These are phyloP conservation scores for Thaumatotibia leucotreta DNA, from an alignment of 1,140 invertebrate species.

Conservation along the genomic window DNA sequence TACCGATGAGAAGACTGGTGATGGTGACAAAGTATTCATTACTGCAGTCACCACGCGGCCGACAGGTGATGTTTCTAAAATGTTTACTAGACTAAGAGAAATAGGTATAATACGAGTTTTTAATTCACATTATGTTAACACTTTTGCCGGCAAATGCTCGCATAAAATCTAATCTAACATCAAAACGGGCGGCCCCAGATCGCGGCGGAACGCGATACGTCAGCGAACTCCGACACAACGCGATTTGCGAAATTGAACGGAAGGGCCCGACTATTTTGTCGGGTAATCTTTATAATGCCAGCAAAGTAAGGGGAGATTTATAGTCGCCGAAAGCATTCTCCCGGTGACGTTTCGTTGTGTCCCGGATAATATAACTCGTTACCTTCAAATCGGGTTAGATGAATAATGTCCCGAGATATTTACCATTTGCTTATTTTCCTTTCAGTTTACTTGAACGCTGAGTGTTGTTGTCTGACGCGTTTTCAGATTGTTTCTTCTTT, in stretches of 20 bases:
- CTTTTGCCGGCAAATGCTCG: too few species aligned
- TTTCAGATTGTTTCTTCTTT: too few species aligned
- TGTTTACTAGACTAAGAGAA: too few species aligned
- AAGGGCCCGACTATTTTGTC: conserved; percentile 20
- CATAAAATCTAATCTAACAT: conserved; percentile 5
- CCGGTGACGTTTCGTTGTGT: neutral
- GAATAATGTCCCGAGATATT: conserved; percentile 2
- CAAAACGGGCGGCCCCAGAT: neutral
- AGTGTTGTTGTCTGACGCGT: neutral
- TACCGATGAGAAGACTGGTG: too few species aligned
- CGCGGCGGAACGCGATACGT: conserved; percentile 5
- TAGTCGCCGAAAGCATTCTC: neutral
- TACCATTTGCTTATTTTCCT: neutral
- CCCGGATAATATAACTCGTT: neutral
- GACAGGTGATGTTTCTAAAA: too few species aligned
- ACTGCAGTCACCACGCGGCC: too few species aligned
- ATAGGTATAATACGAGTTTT: too few species aligned
- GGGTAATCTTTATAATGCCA: conserved; percentile 23
- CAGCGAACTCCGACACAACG: conserved; percentile 18
- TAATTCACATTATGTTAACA: too few species aligned
- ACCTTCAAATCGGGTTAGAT: neutral
- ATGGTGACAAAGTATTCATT: too few species aligned
- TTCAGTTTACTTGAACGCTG: neutral
- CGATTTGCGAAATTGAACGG: conserved; percentile 33
- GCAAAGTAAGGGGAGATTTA: conserved; percentile 11